phyloP scores from a whole-genome alignment of 2,888 invertebrate species.

The Caenorhabditis sp. region DNA sequence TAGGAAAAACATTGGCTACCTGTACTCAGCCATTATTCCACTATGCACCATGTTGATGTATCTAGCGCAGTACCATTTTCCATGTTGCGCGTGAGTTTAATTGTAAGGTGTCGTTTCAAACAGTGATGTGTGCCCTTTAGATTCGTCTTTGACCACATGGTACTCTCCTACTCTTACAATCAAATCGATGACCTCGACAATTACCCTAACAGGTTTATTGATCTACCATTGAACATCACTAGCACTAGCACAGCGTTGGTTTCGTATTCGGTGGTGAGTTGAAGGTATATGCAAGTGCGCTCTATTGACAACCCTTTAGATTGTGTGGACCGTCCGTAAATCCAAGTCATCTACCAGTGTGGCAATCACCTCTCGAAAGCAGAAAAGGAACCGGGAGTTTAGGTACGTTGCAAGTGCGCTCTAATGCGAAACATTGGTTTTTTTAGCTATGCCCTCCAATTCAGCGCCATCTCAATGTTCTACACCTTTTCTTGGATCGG shows the following conservation, averaged over 20 bases:
- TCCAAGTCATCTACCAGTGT: background rate
- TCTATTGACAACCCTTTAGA: background rate
- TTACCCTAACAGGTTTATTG: background rate
- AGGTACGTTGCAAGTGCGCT: no score
- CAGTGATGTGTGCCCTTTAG: background rate
- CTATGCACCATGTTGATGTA: background rate
- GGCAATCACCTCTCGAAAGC: background rate
- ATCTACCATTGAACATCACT: background rate
- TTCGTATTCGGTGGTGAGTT: background rate
- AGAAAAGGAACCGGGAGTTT: background rate
- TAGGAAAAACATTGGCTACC: background rate
- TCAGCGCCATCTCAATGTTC: background rate
- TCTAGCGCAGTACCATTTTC: background rate
- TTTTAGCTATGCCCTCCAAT: background rate
- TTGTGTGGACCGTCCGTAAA: background rate
- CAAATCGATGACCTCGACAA: background rate
- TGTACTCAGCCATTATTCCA: background rate
- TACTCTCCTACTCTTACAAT: background rate
- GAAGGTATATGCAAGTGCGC: no score
- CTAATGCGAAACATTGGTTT: no score
- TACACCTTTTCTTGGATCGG: background rate
- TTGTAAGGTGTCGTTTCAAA: background rate
- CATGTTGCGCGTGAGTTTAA: background rate
- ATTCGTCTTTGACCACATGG: background rate
- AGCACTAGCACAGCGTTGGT: background rate